Percentiles rank a stretch among this genome's conserved stretches.
Evolutionary conservation across 2,113 vertebrate species (phyloP).

Genomic region (Tachycineta bicolor): DNA sequence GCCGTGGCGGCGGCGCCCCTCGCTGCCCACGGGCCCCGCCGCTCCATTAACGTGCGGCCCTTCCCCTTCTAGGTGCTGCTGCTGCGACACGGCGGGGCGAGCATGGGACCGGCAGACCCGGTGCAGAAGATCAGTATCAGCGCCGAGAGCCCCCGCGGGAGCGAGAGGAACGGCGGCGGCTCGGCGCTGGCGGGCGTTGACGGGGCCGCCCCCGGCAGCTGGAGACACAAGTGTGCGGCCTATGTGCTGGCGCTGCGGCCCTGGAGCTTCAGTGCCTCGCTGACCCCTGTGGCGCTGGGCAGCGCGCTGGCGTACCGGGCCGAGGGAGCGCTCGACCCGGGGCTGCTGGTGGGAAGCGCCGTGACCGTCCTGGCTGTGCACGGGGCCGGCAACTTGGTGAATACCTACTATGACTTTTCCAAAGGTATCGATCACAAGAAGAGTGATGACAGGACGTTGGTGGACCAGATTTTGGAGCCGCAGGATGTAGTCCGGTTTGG

Average conservation of each 20-base stretch:
- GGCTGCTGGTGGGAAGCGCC: constrained; percentile 88
- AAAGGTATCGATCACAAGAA: constrained; percentile 99
- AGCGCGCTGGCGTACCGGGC: constrained; percentile 91
- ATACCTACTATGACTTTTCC: constrained; percentile 99
- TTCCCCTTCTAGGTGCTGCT: neutral
- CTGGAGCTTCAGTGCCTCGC: constrained; percentile 97
- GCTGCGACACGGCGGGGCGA: neutral
- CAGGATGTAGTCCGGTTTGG: constrained; percentile 96
- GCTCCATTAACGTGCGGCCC: neutral
- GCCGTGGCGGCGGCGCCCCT: neutral
- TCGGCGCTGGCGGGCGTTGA: neutral
- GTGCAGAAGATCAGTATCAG: constrained; percentile 69
- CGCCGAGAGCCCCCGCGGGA: constrained; percentile 27
- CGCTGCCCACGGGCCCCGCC: rapidly evolving
- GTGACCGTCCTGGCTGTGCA: constrained; percentile 92
- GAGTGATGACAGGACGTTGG: constrained; percentile 95
- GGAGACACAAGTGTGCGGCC: constrained; percentile 88
- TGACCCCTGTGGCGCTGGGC: constrained; percentile 92
- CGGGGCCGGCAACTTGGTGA: constrained; percentile 94
- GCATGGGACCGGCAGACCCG: constrained; percentile 58
- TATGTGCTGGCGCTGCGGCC: constrained; percentile 93
- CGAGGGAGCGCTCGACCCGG: constrained; percentile 85
- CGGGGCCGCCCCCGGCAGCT: neutral
- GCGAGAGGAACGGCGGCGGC: neutral
- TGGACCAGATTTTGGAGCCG: constrained; percentile 93